Evolutionary conservation across 2,888 invertebrate genomes (phyloP).

Genomic region (Drosophila paramelanica): DNA sequence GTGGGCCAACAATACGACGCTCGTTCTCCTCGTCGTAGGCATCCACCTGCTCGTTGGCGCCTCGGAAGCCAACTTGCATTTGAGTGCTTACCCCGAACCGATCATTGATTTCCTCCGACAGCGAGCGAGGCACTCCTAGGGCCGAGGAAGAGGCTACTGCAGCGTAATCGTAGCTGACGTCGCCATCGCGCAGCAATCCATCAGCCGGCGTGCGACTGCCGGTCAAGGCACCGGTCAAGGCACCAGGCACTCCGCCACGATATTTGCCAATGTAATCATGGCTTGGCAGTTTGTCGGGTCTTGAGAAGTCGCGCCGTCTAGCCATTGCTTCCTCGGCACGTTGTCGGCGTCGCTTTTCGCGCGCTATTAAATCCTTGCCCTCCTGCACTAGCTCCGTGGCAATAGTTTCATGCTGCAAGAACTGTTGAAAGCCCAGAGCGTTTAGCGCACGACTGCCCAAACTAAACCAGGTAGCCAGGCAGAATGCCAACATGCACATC

Average conservation of each 20-base stretch:
- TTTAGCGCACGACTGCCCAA: conserved; percentile 96
- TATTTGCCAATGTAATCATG: conserved; percentile 78
- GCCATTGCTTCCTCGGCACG: conserved; percentile 92
- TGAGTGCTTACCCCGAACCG: conserved; percentile 89
- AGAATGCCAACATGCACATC: conserved; percentile 96
- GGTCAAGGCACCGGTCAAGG: conserved; percentile 37
- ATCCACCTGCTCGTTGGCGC: conserved; percentile 63
- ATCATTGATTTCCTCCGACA: conserved; percentile 87
- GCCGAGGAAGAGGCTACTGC: conserved; percentile 85
- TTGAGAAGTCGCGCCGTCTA: conserved; percentile 86
- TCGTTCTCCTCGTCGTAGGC: conserved; percentile 83
- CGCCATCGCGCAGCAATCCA: conserved; percentile 92
- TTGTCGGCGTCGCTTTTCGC: conserved; percentile 93
- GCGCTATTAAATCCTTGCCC: conserved; percentile 94
- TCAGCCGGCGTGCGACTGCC: conserved; percentile 79
- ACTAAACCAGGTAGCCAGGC: conserved; percentile 96
- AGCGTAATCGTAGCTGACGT: conserved; percentile 89
- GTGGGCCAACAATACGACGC: conserved; percentile 87
- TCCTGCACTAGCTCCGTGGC: conserved; percentile 97
- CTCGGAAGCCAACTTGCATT: conserved; percentile 84
- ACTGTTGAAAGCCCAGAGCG: conserved; percentile 97
- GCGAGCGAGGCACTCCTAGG: conserved; percentile 82
- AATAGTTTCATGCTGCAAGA: conserved; percentile 96
- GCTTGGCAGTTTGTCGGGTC: conserved; percentile 58
- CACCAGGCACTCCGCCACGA: no score